Evolutionary conservation across 2,888 invertebrate species (phyloP).

Genomic region (Drosophila multiciliata): DNA sequence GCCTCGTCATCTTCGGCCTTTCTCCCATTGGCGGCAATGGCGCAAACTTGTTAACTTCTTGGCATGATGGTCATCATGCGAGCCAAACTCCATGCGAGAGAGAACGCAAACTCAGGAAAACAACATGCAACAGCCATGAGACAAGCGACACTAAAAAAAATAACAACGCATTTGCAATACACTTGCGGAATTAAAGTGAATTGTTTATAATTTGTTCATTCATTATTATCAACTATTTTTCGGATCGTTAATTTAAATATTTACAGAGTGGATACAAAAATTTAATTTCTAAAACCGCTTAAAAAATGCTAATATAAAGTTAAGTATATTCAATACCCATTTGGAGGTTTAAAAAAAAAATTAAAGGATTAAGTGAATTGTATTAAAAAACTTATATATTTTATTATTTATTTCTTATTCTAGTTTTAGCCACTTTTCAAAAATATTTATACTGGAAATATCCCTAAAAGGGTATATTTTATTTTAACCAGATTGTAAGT

Average conservation of each 20-base stretch:
- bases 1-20: constrained; percentile 66
- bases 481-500: not conserved
- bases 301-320: not conserved
- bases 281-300: not conserved
- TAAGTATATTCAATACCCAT: not conserved
- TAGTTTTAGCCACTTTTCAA: not conserved
- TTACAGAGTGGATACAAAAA: not conserved
- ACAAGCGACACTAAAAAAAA: not conserved
- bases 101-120: constrained; percentile 48
- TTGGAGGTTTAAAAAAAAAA: not conserved
- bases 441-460: not conserved
- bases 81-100: constrained; percentile 57
- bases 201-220: not conserved
- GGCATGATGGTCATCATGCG: constrained; percentile 79
- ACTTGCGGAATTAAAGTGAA: constrained; percentile 15
- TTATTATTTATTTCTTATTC: not conserved
- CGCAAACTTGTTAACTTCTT: constrained; percentile 80
- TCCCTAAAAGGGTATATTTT: not conserved
- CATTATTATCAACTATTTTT: not conserved
- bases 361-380: not conserved
- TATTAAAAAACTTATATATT: not conserved
- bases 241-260: not conserved
- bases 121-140: constrained; percentile 54
- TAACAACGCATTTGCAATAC: constrained; percentile 47
- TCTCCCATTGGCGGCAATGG: constrained; percentile 75